A percentile compares a stretch with the other conserved stretches of the same genome.
Evolutionary conservation across 2,113 vertebrate genomes (phyloP).

Genomic region (Trinectes maculatus): DNA sequence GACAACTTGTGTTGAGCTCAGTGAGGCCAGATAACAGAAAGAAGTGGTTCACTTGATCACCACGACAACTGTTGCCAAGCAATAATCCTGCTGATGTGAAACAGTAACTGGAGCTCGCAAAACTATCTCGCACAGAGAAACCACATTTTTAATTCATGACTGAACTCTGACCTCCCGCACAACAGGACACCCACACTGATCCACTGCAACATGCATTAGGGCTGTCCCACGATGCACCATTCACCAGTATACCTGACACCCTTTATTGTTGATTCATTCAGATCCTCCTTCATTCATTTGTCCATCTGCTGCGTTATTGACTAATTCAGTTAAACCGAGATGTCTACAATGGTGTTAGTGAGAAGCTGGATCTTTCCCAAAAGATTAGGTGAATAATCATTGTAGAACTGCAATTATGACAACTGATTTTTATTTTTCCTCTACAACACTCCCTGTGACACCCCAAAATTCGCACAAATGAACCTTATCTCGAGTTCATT

Average conservation of each 20-base stretch:
- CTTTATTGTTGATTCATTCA: slow-evolving; percentile 28
- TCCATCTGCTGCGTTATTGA: slow-evolving; percentile 31
- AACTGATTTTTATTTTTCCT: too few relatives aligned
- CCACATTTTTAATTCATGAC: slow-evolving; percentile 68
- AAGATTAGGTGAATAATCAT: background rate
- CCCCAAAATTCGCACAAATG: background rate
- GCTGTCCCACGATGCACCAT: slow-evolving; percentile 25
- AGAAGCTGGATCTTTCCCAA: background rate
- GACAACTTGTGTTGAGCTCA: background rate
- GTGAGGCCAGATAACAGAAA: background rate
- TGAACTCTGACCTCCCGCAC: slow-evolving; percentile 42
- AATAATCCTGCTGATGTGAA: slow-evolving; percentile 5
- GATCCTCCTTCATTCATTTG: slow-evolving; percentile 17
- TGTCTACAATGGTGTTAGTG: background rate
- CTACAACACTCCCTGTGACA: too few relatives aligned
- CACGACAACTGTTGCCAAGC: slow-evolving; percentile 22
- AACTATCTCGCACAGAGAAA: slow-evolving; percentile 21
- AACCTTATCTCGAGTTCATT: background rate
- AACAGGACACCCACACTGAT: slow-evolving; percentile 37
- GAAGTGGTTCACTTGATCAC: background rate
- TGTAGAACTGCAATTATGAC: background rate
- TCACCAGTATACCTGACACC: slow-evolving; percentile 18
- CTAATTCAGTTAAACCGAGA: background rate
- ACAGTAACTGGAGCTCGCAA: slow-evolving; percentile 54
- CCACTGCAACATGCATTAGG: background rate